A percentile compares a stretch with the other conserved stretches of the same genome.
phyloP scores from a whole-genome alignment of 2,113 vertebrate genomes.

The Zapus hudsonius region DNA sequence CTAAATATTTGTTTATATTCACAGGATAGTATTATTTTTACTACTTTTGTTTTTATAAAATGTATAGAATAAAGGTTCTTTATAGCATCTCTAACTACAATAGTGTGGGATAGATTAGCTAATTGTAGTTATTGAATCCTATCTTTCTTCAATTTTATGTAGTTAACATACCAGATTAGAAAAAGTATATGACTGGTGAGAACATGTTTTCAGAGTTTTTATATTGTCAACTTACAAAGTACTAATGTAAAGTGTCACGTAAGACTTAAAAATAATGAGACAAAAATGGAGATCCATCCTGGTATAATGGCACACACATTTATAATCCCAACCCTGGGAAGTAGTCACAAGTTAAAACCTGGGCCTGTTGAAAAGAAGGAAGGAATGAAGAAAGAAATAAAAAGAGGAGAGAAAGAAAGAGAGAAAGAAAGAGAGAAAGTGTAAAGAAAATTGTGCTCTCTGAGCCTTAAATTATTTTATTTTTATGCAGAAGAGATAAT shows the following conservation, averaged over 20 bases:
- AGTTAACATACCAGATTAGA: neutral
- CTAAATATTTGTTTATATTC: no score
- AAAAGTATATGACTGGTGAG: neutral
- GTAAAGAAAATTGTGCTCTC: conserved; percentile 23
- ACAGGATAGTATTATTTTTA: neutral
- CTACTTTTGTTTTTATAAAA: conserved; percentile 3
- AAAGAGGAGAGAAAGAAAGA: neutral
- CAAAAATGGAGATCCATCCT: neutral
- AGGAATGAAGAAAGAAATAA: neutral
- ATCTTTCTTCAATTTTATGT: conserved; percentile 30
- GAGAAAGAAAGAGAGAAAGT: no score
- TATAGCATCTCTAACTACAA: neutral
- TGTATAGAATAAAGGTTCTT: neutral
- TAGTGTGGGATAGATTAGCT: conserved; percentile 13
- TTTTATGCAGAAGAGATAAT: conserved; percentile 13
- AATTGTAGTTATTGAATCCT: conserved; percentile 13
- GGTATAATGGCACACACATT: neutral
- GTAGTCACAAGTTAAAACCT: neutral
- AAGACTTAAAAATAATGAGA: neutral
- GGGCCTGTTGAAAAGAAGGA: neutral
- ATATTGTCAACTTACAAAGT: conserved; percentile 37
- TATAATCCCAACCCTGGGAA: neutral
- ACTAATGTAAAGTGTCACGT: neutral
- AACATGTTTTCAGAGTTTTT: neutral
- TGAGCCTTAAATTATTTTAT: neutral